Conservation (phyloP, 2,888 invertebrate species). For the Oscheius sp. region DNA sequence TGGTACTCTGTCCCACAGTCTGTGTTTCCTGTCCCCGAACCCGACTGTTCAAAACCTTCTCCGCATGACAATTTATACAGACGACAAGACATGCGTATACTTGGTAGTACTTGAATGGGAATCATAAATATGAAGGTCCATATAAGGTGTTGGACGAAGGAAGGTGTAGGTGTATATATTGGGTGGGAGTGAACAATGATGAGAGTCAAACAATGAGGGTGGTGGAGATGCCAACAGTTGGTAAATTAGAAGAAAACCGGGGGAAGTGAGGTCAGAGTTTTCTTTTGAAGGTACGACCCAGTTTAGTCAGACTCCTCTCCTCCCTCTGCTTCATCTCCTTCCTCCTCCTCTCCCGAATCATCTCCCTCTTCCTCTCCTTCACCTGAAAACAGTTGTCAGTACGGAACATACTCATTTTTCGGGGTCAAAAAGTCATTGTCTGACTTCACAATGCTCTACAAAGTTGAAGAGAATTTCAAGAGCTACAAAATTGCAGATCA, state of each 20-base stretch:
- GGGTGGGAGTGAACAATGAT: slow-evolving; percentile 27
- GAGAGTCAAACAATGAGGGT: slow-evolving; percentile 37
- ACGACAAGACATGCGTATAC: slow-evolving; percentile 11
- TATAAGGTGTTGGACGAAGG: neutral
- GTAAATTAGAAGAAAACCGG: slow-evolving; percentile 11
- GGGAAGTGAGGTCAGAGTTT: neutral
- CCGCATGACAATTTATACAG: slow-evolving; percentile 30
- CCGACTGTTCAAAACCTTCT: neutral
- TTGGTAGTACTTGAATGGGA: neutral
- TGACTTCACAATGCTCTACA: neutral
- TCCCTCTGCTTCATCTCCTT: slow-evolving; percentile 47
- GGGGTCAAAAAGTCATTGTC: neutral
- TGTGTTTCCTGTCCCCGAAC: no score
- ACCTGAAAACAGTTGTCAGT: slow-evolving; percentile 17
- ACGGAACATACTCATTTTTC: neutral
- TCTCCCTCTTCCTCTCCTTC: slow-evolving; percentile 51
- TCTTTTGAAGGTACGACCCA: no score
- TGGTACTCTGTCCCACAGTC: no score
- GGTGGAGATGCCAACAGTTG: slow-evolving; percentile 26
- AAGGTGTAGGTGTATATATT: slow-evolving; percentile 17
- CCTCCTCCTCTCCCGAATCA: slow-evolving; percentile 52
- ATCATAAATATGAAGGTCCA: slow-evolving; percentile 2
- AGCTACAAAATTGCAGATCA: neutral
- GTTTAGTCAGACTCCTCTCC: slow-evolving; percentile 51
- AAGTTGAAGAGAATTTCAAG: neutral